Percentiles rank a stretch among this genome's conserved stretches.
phyloP scores from a whole-genome alignment of 2,797 vertebrate species.

The Peromyscus aztecus region DNA sequence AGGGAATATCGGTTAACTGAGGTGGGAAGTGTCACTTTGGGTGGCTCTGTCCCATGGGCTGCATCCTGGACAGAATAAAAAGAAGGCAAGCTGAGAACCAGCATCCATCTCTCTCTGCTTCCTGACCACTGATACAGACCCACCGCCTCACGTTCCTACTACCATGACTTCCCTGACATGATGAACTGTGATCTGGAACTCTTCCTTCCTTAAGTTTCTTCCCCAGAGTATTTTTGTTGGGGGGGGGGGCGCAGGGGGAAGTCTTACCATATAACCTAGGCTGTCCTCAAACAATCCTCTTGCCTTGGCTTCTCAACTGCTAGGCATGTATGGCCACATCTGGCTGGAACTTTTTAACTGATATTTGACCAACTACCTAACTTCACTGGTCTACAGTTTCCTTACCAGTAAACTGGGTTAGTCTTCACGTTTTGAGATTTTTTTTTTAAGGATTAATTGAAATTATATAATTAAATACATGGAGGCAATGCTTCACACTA shows the following conservation, averaged over 20 bases:
- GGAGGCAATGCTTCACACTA: neutral
- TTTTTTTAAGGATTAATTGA: slow-evolving; percentile 20
- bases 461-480: neutral
- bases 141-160: neutral
- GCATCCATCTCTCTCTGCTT: neutral
- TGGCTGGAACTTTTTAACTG: neutral
- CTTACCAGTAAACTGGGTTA: neutral
- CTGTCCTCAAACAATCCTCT: neutral
- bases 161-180: neutral
- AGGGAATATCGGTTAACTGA: neutral
- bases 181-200: too few relatives aligned
- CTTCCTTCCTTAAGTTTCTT: neutral
- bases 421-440: neutral
- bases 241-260: too few relatives aligned
- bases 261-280: neutral
- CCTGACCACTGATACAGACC: neutral
- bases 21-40: too few relatives aligned
- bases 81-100: neutral
- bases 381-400: neutral
- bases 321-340: neutral
- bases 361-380: neutral
- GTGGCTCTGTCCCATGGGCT: too few relatives aligned
- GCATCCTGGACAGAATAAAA: neutral
- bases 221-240: neutral
- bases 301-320: neutral